Conservation (phyloP, 1,140 invertebrate genomes). For the Tribolium madens region DNA sequence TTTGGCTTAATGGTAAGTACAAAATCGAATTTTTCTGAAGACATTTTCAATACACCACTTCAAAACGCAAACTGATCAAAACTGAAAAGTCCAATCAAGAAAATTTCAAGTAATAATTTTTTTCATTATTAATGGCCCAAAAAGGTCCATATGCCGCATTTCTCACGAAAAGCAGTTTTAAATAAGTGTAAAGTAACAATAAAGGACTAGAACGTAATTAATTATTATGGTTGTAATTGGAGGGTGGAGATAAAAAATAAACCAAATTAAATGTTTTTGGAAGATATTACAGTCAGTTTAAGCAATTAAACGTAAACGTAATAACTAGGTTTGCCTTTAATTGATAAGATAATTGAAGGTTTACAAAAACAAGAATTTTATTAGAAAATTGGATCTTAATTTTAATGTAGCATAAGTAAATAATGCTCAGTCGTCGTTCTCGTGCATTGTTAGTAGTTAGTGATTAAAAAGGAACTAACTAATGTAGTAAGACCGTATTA, state of each 20-base stretch:
- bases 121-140: neutral
- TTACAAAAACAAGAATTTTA: neutral
- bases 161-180: neutral
- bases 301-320: neutral
- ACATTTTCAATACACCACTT: neutral
- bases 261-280: neutral
- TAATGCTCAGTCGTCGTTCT: too few species aligned
- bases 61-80: neutral
- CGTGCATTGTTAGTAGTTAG: too few species aligned
- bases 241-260: neutral
- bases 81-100: neutral
- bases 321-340: neutral
- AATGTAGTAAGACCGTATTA: too few species aligned
- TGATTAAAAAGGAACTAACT: too few species aligned
- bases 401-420: too few species aligned
- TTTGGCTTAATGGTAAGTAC: neutral
- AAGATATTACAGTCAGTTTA: neutral
- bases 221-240: neutral
- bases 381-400: neutral
- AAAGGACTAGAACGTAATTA: neutral
- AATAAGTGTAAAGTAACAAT: neutral
- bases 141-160: neutral
- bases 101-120: neutral
- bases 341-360: neutral
- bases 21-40: neutral